phyloP scores from a whole-genome alignment of 2,888 invertebrate genomes.

The Amiota mariae region DNA sequence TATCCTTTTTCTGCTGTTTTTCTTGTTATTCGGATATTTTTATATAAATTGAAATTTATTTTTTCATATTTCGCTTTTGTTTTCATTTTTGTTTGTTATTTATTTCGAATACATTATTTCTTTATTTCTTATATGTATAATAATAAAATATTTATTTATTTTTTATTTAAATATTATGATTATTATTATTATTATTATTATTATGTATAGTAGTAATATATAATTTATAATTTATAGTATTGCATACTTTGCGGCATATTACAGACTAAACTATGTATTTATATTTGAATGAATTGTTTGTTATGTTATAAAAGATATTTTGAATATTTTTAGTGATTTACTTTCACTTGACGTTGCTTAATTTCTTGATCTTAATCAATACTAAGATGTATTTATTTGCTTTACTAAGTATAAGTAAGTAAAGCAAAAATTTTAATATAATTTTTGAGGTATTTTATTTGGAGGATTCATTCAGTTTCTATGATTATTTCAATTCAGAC shows the following conservation, averaged over 20 bases:
- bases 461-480: neutral
- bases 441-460: too few species aligned
- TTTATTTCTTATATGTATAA: conserved; percentile 20
- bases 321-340: neutral
- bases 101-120: too few species aligned
- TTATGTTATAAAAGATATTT: neutral
- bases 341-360: too few species aligned
- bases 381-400: conserved; percentile 17
- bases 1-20: conserved; percentile 2
- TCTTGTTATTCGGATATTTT: too few species aligned
- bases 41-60: too few species aligned
- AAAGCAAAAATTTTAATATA: neutral
- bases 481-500: neutral
- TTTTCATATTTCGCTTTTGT: too few species aligned
- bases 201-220: conserved; percentile 29
- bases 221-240: conserved; percentile 55
- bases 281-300: neutral
- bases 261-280: conserved; percentile 47
- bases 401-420: neutral
- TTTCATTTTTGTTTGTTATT: conserved; percentile 10
- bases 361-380: too few species aligned
- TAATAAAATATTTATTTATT: conserved; percentile 35
- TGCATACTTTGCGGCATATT: conserved; percentile 66
- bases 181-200: neutral
- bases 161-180: conserved; percentile 24